These are phyloP conservation scores for Drosophila persimilis DNA, from an alignment of 1,140 invertebrate genomes.

Conservation along the genomic window DNA sequence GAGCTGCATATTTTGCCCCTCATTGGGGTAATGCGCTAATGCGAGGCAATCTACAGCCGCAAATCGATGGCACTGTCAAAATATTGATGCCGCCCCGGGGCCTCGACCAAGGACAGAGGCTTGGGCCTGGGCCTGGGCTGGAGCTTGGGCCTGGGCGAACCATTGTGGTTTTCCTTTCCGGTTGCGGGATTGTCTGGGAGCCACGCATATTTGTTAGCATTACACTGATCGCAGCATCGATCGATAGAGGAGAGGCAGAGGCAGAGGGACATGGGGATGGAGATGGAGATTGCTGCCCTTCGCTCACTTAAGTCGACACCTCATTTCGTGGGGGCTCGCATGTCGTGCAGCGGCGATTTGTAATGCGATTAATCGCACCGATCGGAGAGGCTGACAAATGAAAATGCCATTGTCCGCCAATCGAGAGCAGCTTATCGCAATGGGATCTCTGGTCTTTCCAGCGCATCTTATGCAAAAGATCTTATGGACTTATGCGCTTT, in stretches of 20 bases:
- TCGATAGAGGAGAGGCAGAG: too few relatives aligned
- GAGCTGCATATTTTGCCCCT: background rate
- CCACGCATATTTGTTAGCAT: constrained; percentile 68
- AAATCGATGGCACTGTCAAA: constrained; percentile 53
- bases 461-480: too few relatives aligned
- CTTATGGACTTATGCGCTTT: too few relatives aligned
- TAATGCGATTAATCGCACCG: constrained; percentile 61
- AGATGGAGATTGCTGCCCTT: constrained; percentile 30
- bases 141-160: too few relatives aligned
- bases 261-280: too few relatives aligned
- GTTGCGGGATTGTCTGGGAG: background rate
- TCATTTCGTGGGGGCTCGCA: constrained; percentile 51
- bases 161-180: constrained; percentile 10
- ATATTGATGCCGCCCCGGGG: constrained; percentile 49
- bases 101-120: background rate
- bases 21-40: constrained; percentile 47
- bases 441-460: too few relatives aligned
- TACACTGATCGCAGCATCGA: constrained; percentile 38
- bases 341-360: constrained; percentile 24
- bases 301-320: constrained; percentile 76
- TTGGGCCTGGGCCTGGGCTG: too few relatives aligned
- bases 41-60: constrained; percentile 48
- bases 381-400: constrained; percentile 62
- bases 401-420: constrained; percentile 68
- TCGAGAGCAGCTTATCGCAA: constrained; percentile 56